Evolutionary conservation across 2,113 vertebrate genomes (phyloP).

Genomic region (Megalops atlanticus): DNA sequence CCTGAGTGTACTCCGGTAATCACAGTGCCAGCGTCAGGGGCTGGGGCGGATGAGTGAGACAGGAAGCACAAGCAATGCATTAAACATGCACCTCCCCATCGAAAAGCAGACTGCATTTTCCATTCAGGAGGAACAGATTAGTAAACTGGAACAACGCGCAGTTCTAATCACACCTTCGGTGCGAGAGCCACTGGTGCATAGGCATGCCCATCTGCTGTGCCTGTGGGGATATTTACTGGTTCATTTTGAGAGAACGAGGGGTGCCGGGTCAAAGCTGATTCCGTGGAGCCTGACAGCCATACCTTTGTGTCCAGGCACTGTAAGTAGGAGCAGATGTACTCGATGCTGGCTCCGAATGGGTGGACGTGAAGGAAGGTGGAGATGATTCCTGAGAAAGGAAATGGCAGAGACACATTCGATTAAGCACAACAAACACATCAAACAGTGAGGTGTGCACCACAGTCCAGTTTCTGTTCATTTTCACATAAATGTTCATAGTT

Average conservation of each 20-base stretch:
- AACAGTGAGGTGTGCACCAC: no score
- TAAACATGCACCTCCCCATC: no score
- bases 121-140: neutral
- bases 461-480: no score
- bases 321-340: slow-evolving; percentile 81
- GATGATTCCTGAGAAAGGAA: slow-evolving; percentile 72
- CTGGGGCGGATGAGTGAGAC: neutral
- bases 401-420: neutral
- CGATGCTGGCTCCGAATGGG: slow-evolving; percentile 76
- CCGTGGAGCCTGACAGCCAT: slow-evolving; percentile 6
- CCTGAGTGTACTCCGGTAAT: neutral
- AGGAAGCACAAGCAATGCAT: neutral
- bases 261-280: no score
- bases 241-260: neutral
- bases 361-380: slow-evolving; percentile 79
- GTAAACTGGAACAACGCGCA: no score
- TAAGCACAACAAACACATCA: neutral
- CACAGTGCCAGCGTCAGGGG: neutral
- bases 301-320: slow-evolving; percentile 78
- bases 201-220: neutral
- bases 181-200: neutral
- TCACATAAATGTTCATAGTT: no score
- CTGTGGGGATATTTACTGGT: neutral
- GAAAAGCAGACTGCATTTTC: neutral
- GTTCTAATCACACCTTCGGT: neutral